Evolutionary conservation across 2,113 vertebrate genomes (phyloP).

Genomic region (Circaetus gallicus): DNA sequence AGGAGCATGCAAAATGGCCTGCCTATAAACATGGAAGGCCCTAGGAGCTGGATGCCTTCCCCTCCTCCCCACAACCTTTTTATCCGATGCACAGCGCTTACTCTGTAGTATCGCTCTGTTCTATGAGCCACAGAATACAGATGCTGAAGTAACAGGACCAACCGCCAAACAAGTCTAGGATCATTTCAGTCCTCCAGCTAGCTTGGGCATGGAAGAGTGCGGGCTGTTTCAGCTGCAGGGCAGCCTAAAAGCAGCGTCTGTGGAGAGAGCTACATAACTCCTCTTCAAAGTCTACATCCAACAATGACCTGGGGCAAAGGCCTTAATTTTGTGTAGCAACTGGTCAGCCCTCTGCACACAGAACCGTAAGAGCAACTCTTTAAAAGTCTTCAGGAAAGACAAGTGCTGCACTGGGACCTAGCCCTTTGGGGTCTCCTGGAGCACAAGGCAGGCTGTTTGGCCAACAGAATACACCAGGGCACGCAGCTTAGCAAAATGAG

Average conservation of each 20-base stretch:
- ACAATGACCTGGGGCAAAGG: background rate
- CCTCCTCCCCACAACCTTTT: background rate
- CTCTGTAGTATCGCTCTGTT: rapidly evolving
- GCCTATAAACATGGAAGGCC: background rate
- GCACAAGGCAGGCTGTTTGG: background rate
- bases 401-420: background rate
- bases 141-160: background rate
- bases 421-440: background rate
- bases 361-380: background rate
- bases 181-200: background rate
- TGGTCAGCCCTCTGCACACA: background rate
- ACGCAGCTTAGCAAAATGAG: background rate
- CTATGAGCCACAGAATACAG: background rate
- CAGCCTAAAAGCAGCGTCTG: background rate
- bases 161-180: background rate
- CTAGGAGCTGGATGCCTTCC: background rate
- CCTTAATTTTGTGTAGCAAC: background rate
- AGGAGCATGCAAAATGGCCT: background rate
- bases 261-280: background rate
- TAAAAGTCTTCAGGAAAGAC: background rate
- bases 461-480: background rate
- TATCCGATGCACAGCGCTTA: rapidly evolving
- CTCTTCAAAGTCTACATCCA: background rate
- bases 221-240: background rate
- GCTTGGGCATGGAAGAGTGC: background rate